These are phyloP conservation scores for Myotis yumanensis DNA, from an alignment of 2,113 vertebrate genomes.

Conservation along the genomic window DNA sequence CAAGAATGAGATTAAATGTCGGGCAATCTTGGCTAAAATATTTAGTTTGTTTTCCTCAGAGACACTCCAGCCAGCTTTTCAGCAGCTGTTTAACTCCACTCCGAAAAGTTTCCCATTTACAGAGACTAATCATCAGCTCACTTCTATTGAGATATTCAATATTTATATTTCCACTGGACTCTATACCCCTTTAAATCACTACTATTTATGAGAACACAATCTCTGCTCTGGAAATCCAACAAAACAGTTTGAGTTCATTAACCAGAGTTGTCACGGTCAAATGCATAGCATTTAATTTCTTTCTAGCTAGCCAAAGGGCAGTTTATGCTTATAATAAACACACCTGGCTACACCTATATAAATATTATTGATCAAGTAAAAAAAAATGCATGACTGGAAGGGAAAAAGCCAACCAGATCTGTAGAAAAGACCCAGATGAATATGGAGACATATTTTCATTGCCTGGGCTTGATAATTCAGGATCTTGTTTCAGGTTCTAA, in stretches of 20 bases:
- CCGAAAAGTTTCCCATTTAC: neutral
- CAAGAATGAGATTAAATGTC: neutral
- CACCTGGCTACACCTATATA: neutral
- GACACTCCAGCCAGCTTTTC: neutral
- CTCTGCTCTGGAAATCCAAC: neutral
- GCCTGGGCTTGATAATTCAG: neutral
- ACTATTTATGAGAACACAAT: neutral
- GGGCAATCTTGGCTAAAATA: neutral
- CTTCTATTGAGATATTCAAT: neutral
- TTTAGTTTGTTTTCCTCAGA: neutral
- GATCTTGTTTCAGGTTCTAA: neutral
- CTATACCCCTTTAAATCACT: neutral
- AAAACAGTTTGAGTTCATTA: neutral
- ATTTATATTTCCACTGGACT: neutral
- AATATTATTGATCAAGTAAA: neutral
- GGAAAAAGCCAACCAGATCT: neutral
- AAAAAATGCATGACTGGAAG: neutral
- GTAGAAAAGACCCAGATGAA: neutral
- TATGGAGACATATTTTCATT: neutral
- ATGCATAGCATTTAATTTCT: neutral
- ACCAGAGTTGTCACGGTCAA: neutral
- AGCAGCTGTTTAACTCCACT: neutral
- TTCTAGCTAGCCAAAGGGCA: neutral
- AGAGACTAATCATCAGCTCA: neutral
- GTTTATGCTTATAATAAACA: neutral